Percentiles rank a stretch among this genome's conserved stretches.
These are phyloP conservation scores for Myiotriccus ornatus DNA, from an alignment of 2,797 vertebrate genomes.

Conservation along the genomic window DNA sequence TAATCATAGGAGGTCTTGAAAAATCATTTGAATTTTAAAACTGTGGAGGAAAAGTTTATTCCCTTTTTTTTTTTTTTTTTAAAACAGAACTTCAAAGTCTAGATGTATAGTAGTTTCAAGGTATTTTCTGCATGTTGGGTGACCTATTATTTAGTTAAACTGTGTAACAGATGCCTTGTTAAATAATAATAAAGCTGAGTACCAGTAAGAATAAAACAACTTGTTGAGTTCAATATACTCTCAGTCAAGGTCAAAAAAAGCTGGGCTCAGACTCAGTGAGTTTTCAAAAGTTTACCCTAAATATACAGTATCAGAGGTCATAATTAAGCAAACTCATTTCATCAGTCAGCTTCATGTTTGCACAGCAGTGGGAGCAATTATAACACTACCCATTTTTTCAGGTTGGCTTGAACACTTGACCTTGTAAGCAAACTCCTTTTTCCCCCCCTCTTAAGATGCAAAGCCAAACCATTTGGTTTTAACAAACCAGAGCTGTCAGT, in stretches of 20 bases:
- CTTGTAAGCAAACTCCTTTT: slow-evolving; percentile 27
- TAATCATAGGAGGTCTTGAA: not conserved
- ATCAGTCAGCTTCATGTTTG: slow-evolving; percentile 31
- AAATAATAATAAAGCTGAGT: not conserved
- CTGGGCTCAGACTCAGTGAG: not conserved
- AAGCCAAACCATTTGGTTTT: slow-evolving; percentile 35
- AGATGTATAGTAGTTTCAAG: not conserved
- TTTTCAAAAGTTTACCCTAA: not conserved
- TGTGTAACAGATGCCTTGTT: not conserved
- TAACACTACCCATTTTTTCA: slow-evolving; percentile 46
- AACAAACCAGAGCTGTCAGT: slow-evolving; percentile 35
- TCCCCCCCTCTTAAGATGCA: not conserved
- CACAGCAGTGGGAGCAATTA: slow-evolving; percentile 31
- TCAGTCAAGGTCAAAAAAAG: slow-evolving; percentile 35
- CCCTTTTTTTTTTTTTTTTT: not conserved
- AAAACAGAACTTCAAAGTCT: not conserved
- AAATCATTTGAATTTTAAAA: not conserved
- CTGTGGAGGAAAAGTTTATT: not conserved
- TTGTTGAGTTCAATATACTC: not conserved
- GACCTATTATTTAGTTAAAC: not conserved
- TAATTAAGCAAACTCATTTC: slow-evolving; percentile 19
- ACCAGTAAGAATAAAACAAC: not conserved
- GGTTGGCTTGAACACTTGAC: slow-evolving; percentile 55
- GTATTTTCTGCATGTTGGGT: not conserved
- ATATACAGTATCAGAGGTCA: not conserved